These are phyloP conservation scores for Microtus richardsoni DNA, from an alignment of 2,113 vertebrate species.

Conservation along the genomic window DNA sequence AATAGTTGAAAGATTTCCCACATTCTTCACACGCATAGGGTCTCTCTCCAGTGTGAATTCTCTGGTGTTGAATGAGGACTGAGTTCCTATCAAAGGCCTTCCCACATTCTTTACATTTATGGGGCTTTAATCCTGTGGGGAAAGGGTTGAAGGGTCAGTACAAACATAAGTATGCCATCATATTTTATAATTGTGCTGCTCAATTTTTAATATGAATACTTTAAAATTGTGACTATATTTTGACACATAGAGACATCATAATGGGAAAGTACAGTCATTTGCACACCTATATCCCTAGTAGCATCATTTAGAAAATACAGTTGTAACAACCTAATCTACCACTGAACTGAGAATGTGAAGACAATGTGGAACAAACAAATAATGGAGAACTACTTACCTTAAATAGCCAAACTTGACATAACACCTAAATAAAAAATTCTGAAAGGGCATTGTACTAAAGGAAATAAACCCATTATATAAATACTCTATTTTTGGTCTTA, in stretches of 20 bases:
- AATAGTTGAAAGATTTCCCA: constrained; percentile 9
- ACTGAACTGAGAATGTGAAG: background rate
- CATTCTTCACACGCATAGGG: background rate
- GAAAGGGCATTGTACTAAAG: background rate
- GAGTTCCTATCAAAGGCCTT: background rate
- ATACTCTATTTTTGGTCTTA: background rate
- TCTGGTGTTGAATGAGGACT: background rate
- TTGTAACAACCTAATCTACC: background rate
- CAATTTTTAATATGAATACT: background rate
- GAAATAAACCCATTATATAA: background rate
- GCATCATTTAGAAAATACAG: background rate
- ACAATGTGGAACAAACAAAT: background rate
- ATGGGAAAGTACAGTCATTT: background rate
- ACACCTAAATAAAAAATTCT: background rate
- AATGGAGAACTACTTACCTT: no score
- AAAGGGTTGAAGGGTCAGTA: background rate
- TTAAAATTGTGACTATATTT: background rate
- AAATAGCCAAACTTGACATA: background rate
- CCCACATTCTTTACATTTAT: background rate
- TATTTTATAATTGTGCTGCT: background rate
- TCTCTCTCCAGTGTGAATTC: constrained; percentile 11
- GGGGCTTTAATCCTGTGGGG: background rate
- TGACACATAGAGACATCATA: background rate
- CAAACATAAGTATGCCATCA: background rate
- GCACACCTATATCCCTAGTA: background rate